Evolutionary conservation across 2,888 invertebrate species (phyloP), one percentile per base, ranked within the genome.

Genomic region (Melanotus villosus): DNA sequence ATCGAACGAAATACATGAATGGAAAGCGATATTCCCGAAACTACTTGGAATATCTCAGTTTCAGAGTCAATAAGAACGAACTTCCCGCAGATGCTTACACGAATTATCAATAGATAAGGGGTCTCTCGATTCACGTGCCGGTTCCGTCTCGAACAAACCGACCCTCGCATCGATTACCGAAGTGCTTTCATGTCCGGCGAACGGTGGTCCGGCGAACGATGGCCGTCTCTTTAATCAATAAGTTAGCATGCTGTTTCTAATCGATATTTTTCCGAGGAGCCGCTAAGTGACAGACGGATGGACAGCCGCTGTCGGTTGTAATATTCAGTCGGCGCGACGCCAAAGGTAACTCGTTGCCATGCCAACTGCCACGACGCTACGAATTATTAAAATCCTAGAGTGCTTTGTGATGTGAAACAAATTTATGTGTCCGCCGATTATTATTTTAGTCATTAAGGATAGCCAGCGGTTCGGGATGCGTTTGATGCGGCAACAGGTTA

Each of bases 371-470:
- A 64, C 68, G 65, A 60, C 52, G 58, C 67, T 52, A 65, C 69
- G 63, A 72, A 74, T 74, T 72, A 71, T 73, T 73, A 73, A 74
- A 65, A 73, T 68, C 67, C 58, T n/a, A 65, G 62, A 68, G 67
- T 63, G 66, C 70, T 60, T 41, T 65, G 52, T 62, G 62, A 52
- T 47, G 52, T 41, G 52, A 47, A 50, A 43, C 23, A 50, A 58
- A 45, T 68, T 54, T 50, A 62, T 43, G n/a, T n/a, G 30, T 26
- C 52, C 23, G 23, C 43, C 32, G 47, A 21, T 63, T 56, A 21
- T 63, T 56, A 60, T 65, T 60, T 62, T 30, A 9, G 38, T 54
- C 45, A 62, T 58, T 52, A 59, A 59, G 23, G 32, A 56, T 45
- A 16, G 47, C 30, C 52, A 7, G 50, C 43, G 7, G 52, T 14